Evolutionary conservation across 1,140 invertebrate genomes (phyloP), one percentile per base, ranked within the genome.

Genomic region (Drosophila miranda): DNA sequence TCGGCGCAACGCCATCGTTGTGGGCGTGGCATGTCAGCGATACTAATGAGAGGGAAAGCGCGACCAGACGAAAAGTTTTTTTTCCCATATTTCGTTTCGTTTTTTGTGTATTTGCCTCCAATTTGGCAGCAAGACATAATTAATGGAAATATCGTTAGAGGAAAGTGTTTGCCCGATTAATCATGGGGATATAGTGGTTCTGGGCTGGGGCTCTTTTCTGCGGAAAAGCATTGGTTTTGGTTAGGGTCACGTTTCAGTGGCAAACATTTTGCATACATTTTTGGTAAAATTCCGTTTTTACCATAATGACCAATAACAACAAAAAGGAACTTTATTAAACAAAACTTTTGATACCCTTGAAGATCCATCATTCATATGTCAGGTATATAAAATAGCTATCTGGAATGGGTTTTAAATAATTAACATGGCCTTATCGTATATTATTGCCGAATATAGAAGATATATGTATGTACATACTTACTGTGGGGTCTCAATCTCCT

Each of bases 11-110:
- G 53, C 52, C 70, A 75, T 80, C 56, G 11, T 28, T 26, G 21
- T 57, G 44, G 78, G 78, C 63, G 74, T 71, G 61, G 57, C 71
- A 71, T 83, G 70, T 84, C 75, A 84, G 71, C 50, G 52, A 73
- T 55, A 52, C 80, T 72, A 76, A 83, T 78, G 71, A 75, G 49
- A 60, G 13, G 44, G 19, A 38, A 23, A 45, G 41, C 43, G 45
- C 43, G 46, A 58, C 50, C 48, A 67, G 44, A 45, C 42, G 42
- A 61, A 69, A 69, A 69, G 44, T 63, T 56, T 46, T 49, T 43
- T 43, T 14, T 30, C 11, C 13, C 23, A 28, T 8, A 26, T 43
- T 5, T 51, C 26, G 4, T 16, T 44, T 34, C 19, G 0, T 44
- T 45, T 49, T 41, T 45, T 30, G 9, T 44, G 3, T 19, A 3